Evolutionary conservation across 2,888 invertebrate genomes (phyloP), one percentile per base, ranked within the genome.

Genomic region (Diploptera punctata): DNA sequence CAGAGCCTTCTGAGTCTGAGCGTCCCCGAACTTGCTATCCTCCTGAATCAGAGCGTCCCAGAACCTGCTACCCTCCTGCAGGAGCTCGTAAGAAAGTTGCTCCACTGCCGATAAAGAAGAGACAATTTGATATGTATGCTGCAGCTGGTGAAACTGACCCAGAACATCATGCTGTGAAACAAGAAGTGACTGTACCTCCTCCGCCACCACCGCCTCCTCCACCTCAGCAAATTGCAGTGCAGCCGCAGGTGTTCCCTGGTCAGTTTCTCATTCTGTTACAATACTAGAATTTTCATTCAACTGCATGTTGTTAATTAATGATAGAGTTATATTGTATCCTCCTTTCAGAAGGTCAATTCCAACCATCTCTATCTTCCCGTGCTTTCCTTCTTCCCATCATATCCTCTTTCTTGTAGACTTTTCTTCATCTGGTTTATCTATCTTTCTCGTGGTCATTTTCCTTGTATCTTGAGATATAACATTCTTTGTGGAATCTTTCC

Each of bases 41-140:
- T 18, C 26, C 24, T 19, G 49, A 38, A 18, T 16, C 16, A 5
- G 52, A 38, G 5, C 21, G 19, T 29, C 33, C 43, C 44, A 18
- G 54, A 19, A 19, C 47, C n/a, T 62, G 61, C 26, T 52, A 52
- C 21, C 54, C 71, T 24, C n/a, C 44, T 16, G 44, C 60, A 19
- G 75, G 75, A 61, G 73, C 75, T 26, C 69, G 70, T 18, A 74
- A 72, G 38, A 74, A 72, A 65, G 38, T 31, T 9, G 29, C 38
- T 3, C 26, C 47, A 7, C 29, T 44, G n/a, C 47, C 65, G 26
- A 43, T 18, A 31, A 43, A 62, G 21, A 62, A 62, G 24, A 38
- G 62, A 16, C 43, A 43, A 10, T 62, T 52, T 3, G 21, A 62
- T 31, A 5, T 44, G 26, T 65, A 33, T 31, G 24, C 43, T 54